Base-by-base conservation (phyloP, 2,888 invertebrate species). In the Synergus japonicus region DNA sequence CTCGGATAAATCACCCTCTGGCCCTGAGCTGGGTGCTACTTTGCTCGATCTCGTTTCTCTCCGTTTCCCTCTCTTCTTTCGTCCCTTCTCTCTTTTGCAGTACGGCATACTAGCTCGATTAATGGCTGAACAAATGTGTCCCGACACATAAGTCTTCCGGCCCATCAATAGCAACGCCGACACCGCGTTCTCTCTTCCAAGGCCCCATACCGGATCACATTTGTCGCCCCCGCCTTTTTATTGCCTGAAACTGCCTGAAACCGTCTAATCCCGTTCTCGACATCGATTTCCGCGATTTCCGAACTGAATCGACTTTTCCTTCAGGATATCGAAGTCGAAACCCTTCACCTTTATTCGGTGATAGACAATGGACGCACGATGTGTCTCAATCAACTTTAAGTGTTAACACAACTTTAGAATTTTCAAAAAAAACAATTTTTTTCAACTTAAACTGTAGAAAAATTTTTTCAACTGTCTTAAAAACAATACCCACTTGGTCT, bases 1-100 rank as follows among this genome's bases (percentile, higher is more conserved):
- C 82, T 78, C 76, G 84, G 84, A 88, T 88, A 88, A 88, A 88
- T 88, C 86, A 88, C 86, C 86, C 85, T 81, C 78, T 80, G 81
- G 79, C 81, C 83, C 81, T 79, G 81, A 81, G 82, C 80, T 78
- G 77, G 79, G 83, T 80, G 84, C 83, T 84, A 82, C 84, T 84
- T 83, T 84, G 82, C 81, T 79, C 82, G 82, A 64, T 79, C 79
- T 64, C 79, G 64, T 79, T 79, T 79, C 78, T 78, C 78, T 69
- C 37, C 18, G 22, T 37, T 13, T 58, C 67, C 22, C 9, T 60
- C 67, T 78, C 67, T 18, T 49, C 54, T 67, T 43, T 78, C 58
- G 43, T 43, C 41, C 13, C 69, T 60, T 66, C 44, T 64, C 29
- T 78, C 29, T 49, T 43, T 1, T 49, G n/a, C 76, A 49, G 78